Evolutionary conservation across 64 coral and sea anemone species (phyloP), one percentile per base, ranked within the genome.

Genomic region (Actinia equina): DNA sequence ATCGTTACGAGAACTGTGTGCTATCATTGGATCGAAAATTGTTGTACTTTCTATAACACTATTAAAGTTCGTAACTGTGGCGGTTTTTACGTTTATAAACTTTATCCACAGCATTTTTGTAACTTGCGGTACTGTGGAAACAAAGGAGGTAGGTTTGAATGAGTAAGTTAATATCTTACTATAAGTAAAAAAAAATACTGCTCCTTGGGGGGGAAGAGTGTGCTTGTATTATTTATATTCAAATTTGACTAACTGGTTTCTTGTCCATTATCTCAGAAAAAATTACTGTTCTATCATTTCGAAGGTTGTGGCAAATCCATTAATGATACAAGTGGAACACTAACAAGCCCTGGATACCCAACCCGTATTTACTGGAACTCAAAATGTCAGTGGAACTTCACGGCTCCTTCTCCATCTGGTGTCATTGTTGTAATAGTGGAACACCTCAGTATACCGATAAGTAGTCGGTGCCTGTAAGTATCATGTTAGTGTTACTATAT

Each of bases 81-180:
- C 2, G 62, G 10, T 6, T 65, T n/a, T 82, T 82, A 54, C 17
- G 59, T 46, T 12, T 91, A 37, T 37, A 37, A 37, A 91, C 22
- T 52, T 86, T 44, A 45, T 91, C 49, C 46, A 52, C 0, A 16
- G 45, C 56, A 9, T 4, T 19, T 14, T 19, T 76, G 89, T 58
- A 5, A 2, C 18, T 67, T 77, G 53, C 64, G 89, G 20, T 91
- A 91, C 43, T 91, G 89, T 20, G 83, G 82, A 22, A 83, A 89
- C 77, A 17, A 46, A 13, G 77, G 77, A 79, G 77, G 77, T 79
- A 6, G 16, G 5, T 6, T 4, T 11, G 10, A 57, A 57, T 49
- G 7, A 57, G 6, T 12, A 57, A 57, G 13, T 8, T 57, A 12
- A 57, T 12, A 57, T 57, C 15, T 57, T 49, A 8, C 4, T 37